Conservation (phyloP, 2,888 invertebrate genomes). For the Acanthopleura granulata region DNA sequence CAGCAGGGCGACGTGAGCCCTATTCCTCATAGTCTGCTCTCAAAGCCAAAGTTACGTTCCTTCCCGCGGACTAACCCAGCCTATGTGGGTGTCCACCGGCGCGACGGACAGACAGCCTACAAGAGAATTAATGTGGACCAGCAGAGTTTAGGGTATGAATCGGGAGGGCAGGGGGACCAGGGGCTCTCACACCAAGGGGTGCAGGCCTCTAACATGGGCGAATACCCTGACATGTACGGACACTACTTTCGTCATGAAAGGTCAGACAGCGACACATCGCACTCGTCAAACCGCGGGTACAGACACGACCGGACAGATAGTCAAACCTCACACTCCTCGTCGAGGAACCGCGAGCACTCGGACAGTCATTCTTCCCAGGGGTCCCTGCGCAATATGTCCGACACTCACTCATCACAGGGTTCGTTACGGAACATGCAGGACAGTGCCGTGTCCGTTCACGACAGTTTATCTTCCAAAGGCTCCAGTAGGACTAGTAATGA, state of each 20-base stretch:
- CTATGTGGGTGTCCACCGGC: slow-evolving; percentile 61
- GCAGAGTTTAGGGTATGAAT: slow-evolving; percentile 34
- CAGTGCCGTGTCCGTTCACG: slow-evolving; percentile 53
- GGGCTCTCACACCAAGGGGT: slow-evolving; percentile 40
- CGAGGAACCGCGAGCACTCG: slow-evolving; percentile 54
- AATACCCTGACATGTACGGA: slow-evolving; percentile 34
- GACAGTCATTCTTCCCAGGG: slow-evolving; percentile 73
- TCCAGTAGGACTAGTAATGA: slow-evolving; percentile 35
- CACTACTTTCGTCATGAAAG: slow-evolving; percentile 55
- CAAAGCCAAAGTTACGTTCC: slow-evolving; percentile 61
- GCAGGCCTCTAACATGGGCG: slow-evolving; percentile 47
- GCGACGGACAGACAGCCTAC: slow-evolving; percentile 47
- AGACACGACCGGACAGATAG: slow-evolving; percentile 49
- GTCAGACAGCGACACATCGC: slow-evolving; percentile 66
- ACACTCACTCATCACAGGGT: slow-evolving; percentile 64
- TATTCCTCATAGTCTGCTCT: slow-evolving; percentile 30
- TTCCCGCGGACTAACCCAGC: slow-evolving; percentile 69
- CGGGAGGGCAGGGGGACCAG: slow-evolving; percentile 24
- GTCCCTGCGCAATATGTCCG: slow-evolving; percentile 70
- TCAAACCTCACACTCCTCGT: slow-evolving; percentile 48
- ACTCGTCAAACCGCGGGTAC: slow-evolving; percentile 58
- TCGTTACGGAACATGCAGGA: slow-evolving; percentile 59
- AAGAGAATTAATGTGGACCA: slow-evolving; percentile 54
- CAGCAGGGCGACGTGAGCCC: slow-evolving; percentile 57
- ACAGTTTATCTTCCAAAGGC: slow-evolving; percentile 51